Base-by-base conservation (phyloP, 1,140 invertebrate genomes). In the Spodoptera litura region DNA sequence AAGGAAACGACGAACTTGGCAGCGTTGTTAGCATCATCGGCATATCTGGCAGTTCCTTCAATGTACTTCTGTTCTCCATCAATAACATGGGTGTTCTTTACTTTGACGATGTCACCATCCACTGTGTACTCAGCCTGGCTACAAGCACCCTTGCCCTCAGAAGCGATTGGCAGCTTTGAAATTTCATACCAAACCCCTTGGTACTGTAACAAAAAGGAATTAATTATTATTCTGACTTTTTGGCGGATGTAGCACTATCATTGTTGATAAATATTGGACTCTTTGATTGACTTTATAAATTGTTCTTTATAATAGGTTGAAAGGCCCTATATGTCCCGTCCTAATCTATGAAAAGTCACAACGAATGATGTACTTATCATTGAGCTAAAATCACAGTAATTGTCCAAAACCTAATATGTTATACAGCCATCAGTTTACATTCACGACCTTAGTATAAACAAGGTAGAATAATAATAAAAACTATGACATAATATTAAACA, bases 171-270 rank as follows among this genome's bases (percentile, higher is more conserved):
- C 61, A 86, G 85, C 51, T 88, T 91, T 11, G 87, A 87, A 4
- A 89, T 80, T 71, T 92, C 90, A 59, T 91, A 93, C 90, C 90
- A 93, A 5, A 76, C 77, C 31, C 91, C 91, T 79, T 85, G 80
- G 70, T 83, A 93, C 91, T 93, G 82, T 15, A 56, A 56, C 55
- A 4, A 12, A 38, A 56, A 20, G 59, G 4, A 3, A 31, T 31
- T 31, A 3, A 31, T 31, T 31, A 31, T 4, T 31, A 2, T 31
- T 31, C 31, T 31, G 2, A 4, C 1, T 31, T 31, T 31, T 31
- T 31, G 31, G 3, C 4, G 31, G 31, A 5, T 31, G 4, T 31
- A 31, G 4, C 2, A 20, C 20, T 20, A 31, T 3, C 0, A 5
- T 31, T 31, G 31, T 31, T 31, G 3, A 31, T 31, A 31, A 31